A percentile compares a stretch with the other conserved stretches of the same genome.
Evolutionary conservation across 1,140 invertebrate species (phyloP).

Genomic region (Psix sp.): DNA sequence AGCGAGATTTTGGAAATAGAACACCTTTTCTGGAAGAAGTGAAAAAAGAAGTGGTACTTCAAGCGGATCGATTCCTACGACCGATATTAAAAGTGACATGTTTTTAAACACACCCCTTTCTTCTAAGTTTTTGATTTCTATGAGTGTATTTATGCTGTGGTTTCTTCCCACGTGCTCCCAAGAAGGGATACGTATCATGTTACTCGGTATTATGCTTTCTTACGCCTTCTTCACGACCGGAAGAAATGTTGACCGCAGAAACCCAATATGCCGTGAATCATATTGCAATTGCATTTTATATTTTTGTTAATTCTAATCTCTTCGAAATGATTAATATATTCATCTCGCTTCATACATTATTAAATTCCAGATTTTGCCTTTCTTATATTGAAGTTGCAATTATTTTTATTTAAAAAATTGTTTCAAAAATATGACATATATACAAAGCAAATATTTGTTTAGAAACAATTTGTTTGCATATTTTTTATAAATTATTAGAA

Average conservation of each 20-base stretch:
- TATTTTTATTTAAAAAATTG: too few species aligned
- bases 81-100: slow-evolving; percentile 76
- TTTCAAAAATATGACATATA: too few species aligned
- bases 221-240: slow-evolving; percentile 60
- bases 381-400: too few species aligned
- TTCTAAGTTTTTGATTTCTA: slow-evolving; percentile 73
- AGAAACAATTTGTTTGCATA: too few species aligned
- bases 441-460: too few species aligned
- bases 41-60: slow-evolving; percentile 34
- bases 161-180: slow-evolving; percentile 75
- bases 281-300: slow-evolving; percentile 41
- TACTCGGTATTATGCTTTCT: slow-evolving; percentile 64
- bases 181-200: slow-evolving; percentile 71
- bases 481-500: too few species aligned
- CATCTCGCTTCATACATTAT: too few species aligned
- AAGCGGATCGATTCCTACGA: slow-evolving; percentile 70
- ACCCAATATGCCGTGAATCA: slow-evolving; percentile 56
- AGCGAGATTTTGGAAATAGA: slow-evolving; percentile 48
- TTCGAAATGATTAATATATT: slow-evolving; percentile 16
- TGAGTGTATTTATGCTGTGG: slow-evolving; percentile 66
- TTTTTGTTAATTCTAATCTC: slow-evolving; percentile 19
- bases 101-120: slow-evolving; percentile 76
- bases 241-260: slow-evolving; percentile 75
- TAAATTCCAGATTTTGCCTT: too few species aligned
- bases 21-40: slow-evolving; percentile 41